Base-by-base conservation (phyloP, 2,888 invertebrate genomes). In the Sphaerophoria rueppellii region DNA sequence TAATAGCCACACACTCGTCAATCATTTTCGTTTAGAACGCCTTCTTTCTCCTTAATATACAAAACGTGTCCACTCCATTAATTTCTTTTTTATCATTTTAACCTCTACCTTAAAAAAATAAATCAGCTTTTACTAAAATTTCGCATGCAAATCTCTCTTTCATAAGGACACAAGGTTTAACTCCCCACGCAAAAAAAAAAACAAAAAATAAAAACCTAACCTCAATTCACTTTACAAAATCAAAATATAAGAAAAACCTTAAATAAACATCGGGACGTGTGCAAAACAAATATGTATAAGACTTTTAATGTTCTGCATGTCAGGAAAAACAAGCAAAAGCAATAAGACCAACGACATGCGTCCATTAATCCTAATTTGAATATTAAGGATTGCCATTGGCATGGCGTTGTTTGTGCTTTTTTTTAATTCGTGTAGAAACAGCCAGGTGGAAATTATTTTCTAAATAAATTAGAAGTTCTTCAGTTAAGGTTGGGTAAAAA, bases 321-420 rank as follows among this genome's bases (percentile, higher is more conserved):
- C 58, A 58, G 40, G 24, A 58, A 58, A 40, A 24, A 40, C 12
- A 40, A 58, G 12, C 37, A 58, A 58, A 37, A 40, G 4, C 40
- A 6, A 7, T 7, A 6, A 40, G 40, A 1, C 40, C 43, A 58
- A 2, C 37, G 3, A 40, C 37, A 24, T 16, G 12, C 40, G 40
- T 58, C 40, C 58, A 40, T 58, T 58, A 58, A 58, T 58, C 11
- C 58, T 58, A 58, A 58, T 58, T 58, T 58, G 58, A 58, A 58
- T 58, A 58, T 40, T 40, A 11, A 40, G 40, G 58, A 58, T 58
- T 58, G n/a, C 11, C 40, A 14, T 16, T 58, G 14, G 7, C 24
- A 24, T 24, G 24, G 24, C 24, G 24, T 24, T 24, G 24, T 24
- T 24, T n/a, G n/a, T n/a, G n/a, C n/a, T n/a, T n/a, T 24, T 24